Evolutionary conservation across 1,140 invertebrate species (phyloP), one percentile per base, ranked within the genome.

Genomic region (Orussus abietinus): DNA sequence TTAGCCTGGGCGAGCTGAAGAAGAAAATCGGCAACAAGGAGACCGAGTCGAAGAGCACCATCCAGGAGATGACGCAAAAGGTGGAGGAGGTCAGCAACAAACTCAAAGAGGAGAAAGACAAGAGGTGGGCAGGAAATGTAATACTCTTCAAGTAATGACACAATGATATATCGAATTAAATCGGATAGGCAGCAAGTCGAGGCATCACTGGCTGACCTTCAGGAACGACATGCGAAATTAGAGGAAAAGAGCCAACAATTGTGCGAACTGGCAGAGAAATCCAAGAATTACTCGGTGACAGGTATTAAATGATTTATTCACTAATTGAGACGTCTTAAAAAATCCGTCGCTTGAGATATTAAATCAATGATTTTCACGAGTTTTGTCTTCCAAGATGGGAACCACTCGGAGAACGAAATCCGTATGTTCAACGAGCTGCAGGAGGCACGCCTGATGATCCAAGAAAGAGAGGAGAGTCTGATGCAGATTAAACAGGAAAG

Each of bases 361-460:
- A n/a, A n/a, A n/a, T n/a, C n/a, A n/a, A n/a, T n/a, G n/a, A n/a
- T n/a, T n/a, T n/a, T n/a, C n/a, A n/a, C n/a, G n/a, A n/a, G n/a
- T n/a, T n/a, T 47, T 22, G 14, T 5, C n/a, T 12, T 25, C 38
- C 12, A 57, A 25, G 47, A 58, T 11, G 45, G 45, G 1, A 32
- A 22, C 14, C 51, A 63, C 10, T 42, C 57, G 9, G 55, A 63
- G 7, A 60, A 62, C 20, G 60, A 63, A 28, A 30, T 60, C 3
- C 47, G 49, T 2, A 15, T 63, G 26, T 62, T 43, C 31, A 53
- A 54, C 15, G 59, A 63, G n/a, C 26, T 63, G 1, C 36, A 52
- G 19, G 35, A 35, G 7, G 11, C 42, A 0, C 29, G 45, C n/a
- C n/a, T 13, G 0, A 26, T 42, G 7, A 6, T 62, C 3, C 19